These are phyloP conservation scores for human (Homo sapiens) DNA, from an alignment of 2,113 vertebrate genomes.

Conservation along the genomic window GRCh38 chr2:66364001-66364500, in stretches of 20 bases:
- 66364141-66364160: not conserved
- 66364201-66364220: conserved; percentile 53
- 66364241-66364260: conserved; percentile 60
- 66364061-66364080: not conserved
- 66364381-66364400: conserved; percentile 69
- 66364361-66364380: conserved; percentile 53
- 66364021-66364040: not conserved
- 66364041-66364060: not conserved
- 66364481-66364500: conserved; percentile 38
- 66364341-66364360: conserved; percentile 36
- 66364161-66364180: conserved; percentile 26
- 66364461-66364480: conserved; percentile 54
- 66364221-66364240: conserved; percentile 54
- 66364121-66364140: not conserved
- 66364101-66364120: not conserved
- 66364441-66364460: not conserved
- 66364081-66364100: not conserved
- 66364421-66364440: conserved; percentile 62
- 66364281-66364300: conserved; percentile 64
- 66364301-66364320: not conserved
- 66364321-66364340: conserved; percentile 33
- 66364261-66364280: conserved; percentile 6
- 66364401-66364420: conserved; percentile 71
- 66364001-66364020: not conserved
- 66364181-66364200: conserved; percentile 71